Evolutionary conservation across 2,888 invertebrate genomes (phyloP), one percentile per base, ranked within the genome.

Genomic region (Achlya flavicornis): DNA sequence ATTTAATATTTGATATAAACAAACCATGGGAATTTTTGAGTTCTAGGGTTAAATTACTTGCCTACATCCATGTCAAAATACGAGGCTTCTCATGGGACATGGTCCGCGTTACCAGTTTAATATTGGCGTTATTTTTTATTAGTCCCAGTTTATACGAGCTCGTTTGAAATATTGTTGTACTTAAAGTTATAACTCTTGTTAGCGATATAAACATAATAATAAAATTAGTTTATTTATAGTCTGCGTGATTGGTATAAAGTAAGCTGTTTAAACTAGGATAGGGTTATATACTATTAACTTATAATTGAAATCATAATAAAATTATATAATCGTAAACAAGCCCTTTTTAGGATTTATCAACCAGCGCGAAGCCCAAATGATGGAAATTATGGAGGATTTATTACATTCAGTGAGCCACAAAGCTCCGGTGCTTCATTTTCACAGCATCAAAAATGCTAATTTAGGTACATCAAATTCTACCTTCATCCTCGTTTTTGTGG

Each of bases 371-470:
- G 57, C 63, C 61, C 46, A 59, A 70, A 66, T 66, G 61, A 65
- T 67, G 68, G 70, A 71, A 74, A 75, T 76, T 67, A 75, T 73
- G 70, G 66, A 69, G 71, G 78, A 76, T 79, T 77, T 76, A 41
- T 41, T 41, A 41, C 41, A 41, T 41, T 41, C 41, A 71, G 68
- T 64, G 65, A 70, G 63, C 66, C 72, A 65, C 71, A 74, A 75
- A 76, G 70, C 75, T 68, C 72, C 72, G 72, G 75, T 67, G 65
- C 78, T 78, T 84, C 80, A 82, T 88, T 89, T 78, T 79, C 85
- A 85, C 85, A 78, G 76, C 83, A 88, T 91, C 83, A 87, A 86
- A 88, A 86, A 87, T 87, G 85, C 80, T 86, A 90, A 91, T 91
- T 90, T 84, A 76, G 77, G 75, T 75, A 81, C 86, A 87, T 86